These are phyloP conservation scores for Procavia capensis DNA, from an alignment of 2,113 vertebrate species.

Conservation along the genomic window DNA sequence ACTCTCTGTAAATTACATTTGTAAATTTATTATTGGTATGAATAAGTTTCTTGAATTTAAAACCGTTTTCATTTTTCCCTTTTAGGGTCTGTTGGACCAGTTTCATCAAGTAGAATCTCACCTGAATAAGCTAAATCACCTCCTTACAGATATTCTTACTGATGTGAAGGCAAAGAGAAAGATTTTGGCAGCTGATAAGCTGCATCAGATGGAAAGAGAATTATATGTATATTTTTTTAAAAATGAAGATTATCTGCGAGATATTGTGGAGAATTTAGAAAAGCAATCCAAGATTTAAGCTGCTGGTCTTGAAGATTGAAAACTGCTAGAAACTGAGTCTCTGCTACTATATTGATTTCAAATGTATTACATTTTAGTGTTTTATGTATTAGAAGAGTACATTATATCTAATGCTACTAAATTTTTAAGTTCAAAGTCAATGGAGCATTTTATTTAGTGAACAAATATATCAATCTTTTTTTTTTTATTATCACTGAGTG, in stretches of 20 bases:
- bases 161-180: slow-evolving; percentile 91
- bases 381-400: slow-evolving; percentile 12
- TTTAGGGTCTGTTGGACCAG: slow-evolving; percentile 90
- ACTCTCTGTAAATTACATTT: slow-evolving; percentile 54
- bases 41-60: slow-evolving; percentile 63
- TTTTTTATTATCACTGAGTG: no score
- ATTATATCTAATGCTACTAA: not conserved
- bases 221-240: slow-evolving; percentile 94
- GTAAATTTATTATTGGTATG: slow-evolving; percentile 39
- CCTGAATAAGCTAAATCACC: slow-evolving; percentile 88
- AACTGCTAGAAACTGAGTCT: slow-evolving; percentile 48
- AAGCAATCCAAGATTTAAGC: slow-evolving; percentile 79
- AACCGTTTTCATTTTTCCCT: slow-evolving; percentile 52
- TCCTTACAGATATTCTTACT: slow-evolving; percentile 89
- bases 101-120: slow-evolving; percentile 89
- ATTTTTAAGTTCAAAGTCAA: slow-evolving; percentile 44
- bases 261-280: slow-evolving; percentile 91
- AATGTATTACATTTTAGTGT: slow-evolving; percentile 20
- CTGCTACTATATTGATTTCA: not conserved
- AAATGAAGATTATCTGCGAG: slow-evolving; percentile 89
- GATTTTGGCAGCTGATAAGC: slow-evolving; percentile 88
- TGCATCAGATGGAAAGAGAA: slow-evolving; percentile 91
- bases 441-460: slow-evolving; percentile 47
- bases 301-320: slow-evolving; percentile 72
- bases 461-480: no score